These are phyloP conservation scores for Molossus alvarezi DNA, from an alignment of 2,797 vertebrate genomes.

Conservation along the genomic window DNA sequence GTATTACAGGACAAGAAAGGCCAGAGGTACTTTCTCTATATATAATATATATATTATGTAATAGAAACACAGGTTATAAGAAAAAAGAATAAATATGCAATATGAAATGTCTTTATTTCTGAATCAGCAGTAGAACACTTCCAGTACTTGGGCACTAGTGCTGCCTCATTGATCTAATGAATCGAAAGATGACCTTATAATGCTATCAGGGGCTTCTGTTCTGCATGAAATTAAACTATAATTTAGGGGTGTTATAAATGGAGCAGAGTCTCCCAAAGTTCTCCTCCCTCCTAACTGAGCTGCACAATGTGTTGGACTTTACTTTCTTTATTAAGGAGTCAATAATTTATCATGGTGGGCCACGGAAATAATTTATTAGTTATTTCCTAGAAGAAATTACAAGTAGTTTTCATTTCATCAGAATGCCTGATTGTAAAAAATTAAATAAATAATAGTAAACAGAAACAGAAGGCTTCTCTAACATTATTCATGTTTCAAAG, in stretches of 20 bases:
- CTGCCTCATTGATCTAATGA: slow-evolving; percentile 7
- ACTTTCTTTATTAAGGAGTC: neutral
- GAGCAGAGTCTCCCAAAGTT: neutral
- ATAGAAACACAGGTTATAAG: neutral
- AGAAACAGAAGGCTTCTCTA: slow-evolving; percentile 51
- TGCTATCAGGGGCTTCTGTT: neutral
- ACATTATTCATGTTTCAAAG: neutral
- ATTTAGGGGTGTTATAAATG: too few species aligned
- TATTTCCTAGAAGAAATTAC: slow-evolving; percentile 58
- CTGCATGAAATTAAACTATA: neutral
- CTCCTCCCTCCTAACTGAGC: neutral
- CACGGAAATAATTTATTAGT: slow-evolving; percentile 21
- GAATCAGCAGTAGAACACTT: neutral
- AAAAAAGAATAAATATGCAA: slow-evolving; percentile 37
- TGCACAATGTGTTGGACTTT: neutral
- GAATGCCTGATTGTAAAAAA: slow-evolving; percentile 15
- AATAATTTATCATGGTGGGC: neutral
- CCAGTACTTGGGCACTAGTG: neutral
- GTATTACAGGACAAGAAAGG: neutral
- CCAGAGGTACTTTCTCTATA: neutral
- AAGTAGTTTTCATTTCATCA: slow-evolving; percentile 54
- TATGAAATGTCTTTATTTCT: slow-evolving; percentile 32
- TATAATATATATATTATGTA: neutral
- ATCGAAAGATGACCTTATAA: neutral
- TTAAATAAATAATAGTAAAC: neutral